Evolutionary conservation across 2,888 invertebrate species (phyloP).

Genomic region (Allophyes oxyacanthae): DNA sequence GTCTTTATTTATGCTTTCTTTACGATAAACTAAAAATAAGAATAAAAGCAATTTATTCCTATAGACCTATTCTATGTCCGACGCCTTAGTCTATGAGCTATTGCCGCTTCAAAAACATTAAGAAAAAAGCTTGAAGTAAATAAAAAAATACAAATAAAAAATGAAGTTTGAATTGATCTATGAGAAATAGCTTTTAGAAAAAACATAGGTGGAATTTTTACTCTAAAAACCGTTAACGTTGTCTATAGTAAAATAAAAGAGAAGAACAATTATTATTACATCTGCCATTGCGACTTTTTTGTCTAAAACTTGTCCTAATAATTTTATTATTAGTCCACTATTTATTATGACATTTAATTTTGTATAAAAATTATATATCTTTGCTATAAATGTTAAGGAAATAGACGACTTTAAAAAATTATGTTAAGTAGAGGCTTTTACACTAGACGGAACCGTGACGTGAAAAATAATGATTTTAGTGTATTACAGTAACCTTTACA

Average conservation of each 20-base stretch:
- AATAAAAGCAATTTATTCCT: too few relatives aligned
- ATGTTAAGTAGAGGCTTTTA: slow-evolving; percentile 3
- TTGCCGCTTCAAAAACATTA: too few relatives aligned
- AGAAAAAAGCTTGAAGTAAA: too few relatives aligned
- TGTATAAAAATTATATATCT: not conserved
- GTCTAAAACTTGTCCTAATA: not conserved
- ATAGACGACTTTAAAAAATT: slow-evolving; percentile 14
- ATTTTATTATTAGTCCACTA: not conserved
- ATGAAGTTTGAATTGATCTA: not conserved
- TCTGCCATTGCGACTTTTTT: not conserved
- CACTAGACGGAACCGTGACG: slow-evolving; percentile 7
- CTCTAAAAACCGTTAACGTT: slow-evolving; percentile 22
- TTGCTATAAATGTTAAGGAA: slow-evolving; percentile 34
- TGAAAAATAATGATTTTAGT: too few relatives aligned
- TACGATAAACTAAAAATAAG: too few relatives aligned
- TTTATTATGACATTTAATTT: slow-evolving; percentile 4
- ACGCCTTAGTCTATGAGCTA: too few relatives aligned
- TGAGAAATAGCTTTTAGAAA: not conserved
- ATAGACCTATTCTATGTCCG: too few relatives aligned
- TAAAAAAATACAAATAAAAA: not conserved
- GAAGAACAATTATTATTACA: not conserved
- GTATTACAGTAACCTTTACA: too few relatives aligned
- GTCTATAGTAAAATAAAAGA: slow-evolving; percentile 5
- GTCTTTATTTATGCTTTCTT: too few relatives aligned
- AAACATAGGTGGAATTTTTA: slow-evolving; percentile 7